A percentile compares a stretch with the other conserved stretches of the same genome.
Evolutionary conservation across 2,888 invertebrate species (phyloP).

Genomic region (Agriopis leucophaearia): DNA sequence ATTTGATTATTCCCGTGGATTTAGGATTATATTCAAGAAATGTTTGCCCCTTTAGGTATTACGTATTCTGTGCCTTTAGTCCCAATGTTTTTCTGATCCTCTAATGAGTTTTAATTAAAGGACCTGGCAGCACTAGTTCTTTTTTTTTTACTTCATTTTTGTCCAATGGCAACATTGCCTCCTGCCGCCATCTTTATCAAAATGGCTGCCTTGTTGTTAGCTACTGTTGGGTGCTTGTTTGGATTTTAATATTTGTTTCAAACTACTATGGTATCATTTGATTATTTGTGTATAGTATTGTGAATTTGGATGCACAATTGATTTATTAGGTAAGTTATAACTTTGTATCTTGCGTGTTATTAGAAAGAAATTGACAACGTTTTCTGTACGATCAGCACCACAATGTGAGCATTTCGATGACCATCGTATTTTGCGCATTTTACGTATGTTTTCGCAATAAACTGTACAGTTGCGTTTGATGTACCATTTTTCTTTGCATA

Average conservation of each 20-base stretch:
- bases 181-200: conserved; percentile 73
- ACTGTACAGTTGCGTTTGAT: conserved; percentile 5
- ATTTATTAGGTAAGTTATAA: conserved; percentile 67
- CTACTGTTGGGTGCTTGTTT: conserved; percentile 83
- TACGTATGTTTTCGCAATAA: conserved; percentile 32
- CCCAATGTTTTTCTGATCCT: background rate
- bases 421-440: conserved; percentile 38
- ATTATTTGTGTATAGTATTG: conserved; percentile 59
- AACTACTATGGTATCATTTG: conserved; percentile 70
- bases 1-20: background rate
- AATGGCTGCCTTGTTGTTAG: conserved; percentile 86
- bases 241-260: conserved; percentile 79
- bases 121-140: conserved; percentile 35
- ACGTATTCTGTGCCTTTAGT: no score
- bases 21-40: background rate
- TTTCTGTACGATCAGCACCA: conserved; percentile 59
- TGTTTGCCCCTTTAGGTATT: no score
- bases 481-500: background rate
- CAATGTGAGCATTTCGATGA: conserved; percentile 74
- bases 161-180: conserved; percentile 46
- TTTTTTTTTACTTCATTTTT: conserved; percentile 9
- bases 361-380: conserved; percentile 45
- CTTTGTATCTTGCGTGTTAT: conserved; percentile 17
- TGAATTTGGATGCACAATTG: conserved; percentile 57
- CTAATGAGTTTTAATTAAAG: conserved; percentile 13